phyloP scores from a whole-genome alignment of 2,113 vertebrate genomes.

The Deroptyus accipitrinus region DNA sequence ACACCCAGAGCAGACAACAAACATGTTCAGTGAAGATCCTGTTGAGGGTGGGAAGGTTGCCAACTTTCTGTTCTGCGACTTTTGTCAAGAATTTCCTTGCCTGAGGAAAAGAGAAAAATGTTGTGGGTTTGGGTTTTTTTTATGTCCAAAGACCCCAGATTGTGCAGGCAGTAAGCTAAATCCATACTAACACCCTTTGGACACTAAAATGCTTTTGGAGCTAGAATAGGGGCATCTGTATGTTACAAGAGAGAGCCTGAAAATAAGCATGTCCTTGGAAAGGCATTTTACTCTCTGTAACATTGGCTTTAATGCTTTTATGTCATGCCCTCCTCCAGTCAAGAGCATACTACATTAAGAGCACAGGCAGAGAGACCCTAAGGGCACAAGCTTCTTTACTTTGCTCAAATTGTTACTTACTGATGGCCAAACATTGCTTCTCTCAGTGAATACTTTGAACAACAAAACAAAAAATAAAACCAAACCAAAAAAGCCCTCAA shows the following conservation, averaged over 20 bases:
- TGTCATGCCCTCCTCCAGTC: not conserved
- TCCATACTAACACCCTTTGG: not conserved
- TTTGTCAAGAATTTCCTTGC: not conserved
- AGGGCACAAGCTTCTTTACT: not conserved
- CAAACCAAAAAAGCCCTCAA: not conserved
- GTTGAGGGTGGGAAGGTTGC: not conserved
- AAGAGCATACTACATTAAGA: not conserved
- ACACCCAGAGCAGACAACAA: not conserved
- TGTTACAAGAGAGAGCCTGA: not conserved
- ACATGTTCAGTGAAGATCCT: not conserved
- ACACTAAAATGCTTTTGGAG: not conserved
- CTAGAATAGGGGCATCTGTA: not conserved
- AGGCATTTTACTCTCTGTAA: not conserved
- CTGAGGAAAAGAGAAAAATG: not conserved
- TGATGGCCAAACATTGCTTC: not conserved
- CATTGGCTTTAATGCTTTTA: not conserved
- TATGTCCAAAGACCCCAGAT: not conserved
- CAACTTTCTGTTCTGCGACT: not conserved
- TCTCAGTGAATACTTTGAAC: not conserved
- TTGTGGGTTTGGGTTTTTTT: not conserved
- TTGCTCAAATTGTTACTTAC: slow-evolving; percentile 7
- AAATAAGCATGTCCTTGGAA: not conserved
- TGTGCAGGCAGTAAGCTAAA: not conserved
- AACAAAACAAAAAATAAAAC: not conserved
- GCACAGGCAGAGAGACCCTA: not conserved